Evolutionary conservation across 2,888 invertebrate species (phyloP), one percentile per base, ranked within the genome.

Genomic region (Asteroscopus sphinx): DNA sequence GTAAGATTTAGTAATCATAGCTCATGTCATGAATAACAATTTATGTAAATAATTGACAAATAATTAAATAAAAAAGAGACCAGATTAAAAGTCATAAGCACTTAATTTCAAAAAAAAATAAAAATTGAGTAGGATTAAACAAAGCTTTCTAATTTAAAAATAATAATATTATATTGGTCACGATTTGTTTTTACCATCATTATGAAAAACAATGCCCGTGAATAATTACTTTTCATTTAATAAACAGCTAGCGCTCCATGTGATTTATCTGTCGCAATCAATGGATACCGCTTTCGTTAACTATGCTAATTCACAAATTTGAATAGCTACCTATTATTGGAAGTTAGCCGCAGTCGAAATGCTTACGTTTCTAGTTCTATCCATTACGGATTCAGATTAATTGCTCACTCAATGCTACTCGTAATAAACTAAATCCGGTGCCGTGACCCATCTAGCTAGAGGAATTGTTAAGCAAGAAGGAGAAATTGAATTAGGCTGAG

Each of bases 361-460:
- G 86, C 82, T 85, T 85, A 82, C 80, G 81, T 80, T 83, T 80
- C 81, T 82, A 83, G 81, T 84, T 86, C 74, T 61, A 79, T 77
- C 80, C 79, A 85, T 83, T 87, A 83, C 75, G 77, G 76, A 85
- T 84, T 85, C 77, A 81, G 83, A 88, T 87, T 85, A 88, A 88
- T 89, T 88, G 84, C 80, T 84, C 83, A 84, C 82, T 88, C 89
- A 89, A 88, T 84, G 83, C 79, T 83, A 80, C 79, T 89, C 78
- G 86, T 87, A 88, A 89, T 88, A 87, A 89, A 89, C 85, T 86
- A 86, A 90, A 91, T 87, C 84, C 77, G 79, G 78, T 82, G 79
- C 81, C 83, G 85, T 86, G 88, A 88, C 85, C 84, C 83, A 82
- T 88, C 87, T 86, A 83, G 85, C 72, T 78, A 78, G 81, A 86